A percentile compares a stretch with the other conserved stretches of the same genome.
Conservation (phyloP, 92 coral and sea anemone species). For the Siderastrea siderea region DNA sequence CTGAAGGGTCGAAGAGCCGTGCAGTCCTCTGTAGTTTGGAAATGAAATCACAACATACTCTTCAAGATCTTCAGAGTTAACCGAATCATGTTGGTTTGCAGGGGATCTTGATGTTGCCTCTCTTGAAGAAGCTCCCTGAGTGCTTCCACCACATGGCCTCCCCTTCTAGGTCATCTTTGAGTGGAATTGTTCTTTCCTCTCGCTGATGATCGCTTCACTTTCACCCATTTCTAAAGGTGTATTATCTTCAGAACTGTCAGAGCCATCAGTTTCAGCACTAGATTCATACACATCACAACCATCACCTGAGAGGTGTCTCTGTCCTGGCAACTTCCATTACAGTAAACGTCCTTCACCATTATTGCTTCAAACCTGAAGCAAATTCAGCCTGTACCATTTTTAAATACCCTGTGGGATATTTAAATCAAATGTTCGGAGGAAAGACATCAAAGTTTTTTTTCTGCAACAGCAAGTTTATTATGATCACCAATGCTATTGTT, state of each 20-base stretch:
- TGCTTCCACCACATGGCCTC: slow-evolving; percentile 19
- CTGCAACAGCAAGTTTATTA: no score
- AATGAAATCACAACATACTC: slow-evolving; percentile 6
- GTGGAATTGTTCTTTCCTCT: slow-evolving; percentile 10
- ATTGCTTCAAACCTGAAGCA: slow-evolving; percentile 4
- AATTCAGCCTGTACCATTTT: slow-evolving; percentile 34
- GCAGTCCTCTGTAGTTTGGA: background rate
- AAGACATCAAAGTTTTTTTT: slow-evolving; percentile 12
- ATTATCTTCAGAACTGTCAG: slow-evolving; percentile 13
- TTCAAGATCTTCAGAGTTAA: background rate
- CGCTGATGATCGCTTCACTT: slow-evolving; percentile 7
- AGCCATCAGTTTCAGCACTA: slow-evolving; percentile 15
- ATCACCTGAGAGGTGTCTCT: background rate
- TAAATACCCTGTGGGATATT: slow-evolving; percentile 29
- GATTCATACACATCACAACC: slow-evolving; percentile 8
- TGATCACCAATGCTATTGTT: no score
- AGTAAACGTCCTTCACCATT: slow-evolving; percentile 25
- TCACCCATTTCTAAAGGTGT: background rate
- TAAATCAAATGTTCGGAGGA: slow-evolving; percentile 38
- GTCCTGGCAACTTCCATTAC: slow-evolving; percentile 35
- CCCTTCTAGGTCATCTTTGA: background rate
- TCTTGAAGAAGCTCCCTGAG: background rate
- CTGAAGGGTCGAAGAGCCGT: background rate
- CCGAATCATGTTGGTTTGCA: background rate
- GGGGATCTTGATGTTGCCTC: slow-evolving; percentile 11